A percentile compares a stretch with the other conserved stretches of the same genome.
phyloP scores from a whole-genome alignment of 2,797 vertebrate genomes.

The Eutrigla gurnardus region DNA sequence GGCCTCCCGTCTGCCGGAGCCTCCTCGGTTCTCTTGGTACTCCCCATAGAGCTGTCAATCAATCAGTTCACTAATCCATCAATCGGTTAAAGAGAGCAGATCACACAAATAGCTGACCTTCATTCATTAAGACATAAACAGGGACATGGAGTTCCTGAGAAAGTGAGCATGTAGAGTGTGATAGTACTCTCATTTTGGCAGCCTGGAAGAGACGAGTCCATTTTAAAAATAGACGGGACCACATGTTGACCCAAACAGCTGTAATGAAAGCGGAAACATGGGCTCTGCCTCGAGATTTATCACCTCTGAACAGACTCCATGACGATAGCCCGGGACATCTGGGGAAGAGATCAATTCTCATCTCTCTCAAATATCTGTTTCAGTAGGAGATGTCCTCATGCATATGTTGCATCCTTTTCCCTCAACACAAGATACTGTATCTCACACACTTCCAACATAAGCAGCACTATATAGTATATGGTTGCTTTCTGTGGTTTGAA shows the following conservation, averaged over 20 bases:
- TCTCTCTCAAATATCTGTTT: constrained; percentile 5
- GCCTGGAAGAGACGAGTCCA: constrained; percentile 9
- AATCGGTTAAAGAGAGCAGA: neutral
- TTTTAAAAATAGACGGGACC: constrained; percentile 70
- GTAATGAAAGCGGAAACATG: constrained; percentile 67
- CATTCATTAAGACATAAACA: constrained; percentile 25
- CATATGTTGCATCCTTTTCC: neutral
- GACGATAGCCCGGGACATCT: constrained; percentile 59
- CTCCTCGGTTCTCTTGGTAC: constrained; percentile 87
- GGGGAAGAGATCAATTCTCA: constrained; percentile 64
- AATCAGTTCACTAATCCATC: neutral
- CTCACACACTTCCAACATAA: neutral
- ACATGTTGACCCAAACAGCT: constrained; percentile 63
- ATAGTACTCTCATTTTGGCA: constrained; percentile 46
- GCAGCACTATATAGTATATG: neutral
- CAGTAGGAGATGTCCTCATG: neutral
- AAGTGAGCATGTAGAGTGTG: constrained; percentile 30
- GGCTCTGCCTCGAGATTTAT: constrained; percentile 67
- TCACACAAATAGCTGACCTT: neutral
- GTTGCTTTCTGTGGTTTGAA: neutral
- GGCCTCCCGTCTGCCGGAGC: constrained; percentile 85
- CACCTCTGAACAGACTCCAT: constrained; percentile 57
- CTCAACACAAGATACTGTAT: neutral
- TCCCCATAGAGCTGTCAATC: constrained; percentile 91
- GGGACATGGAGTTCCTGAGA: constrained; percentile 18